These are phyloP conservation scores for Prorops nasuta DNA, from an alignment of 1,140 invertebrate genomes.

Conservation along the genomic window DNA sequence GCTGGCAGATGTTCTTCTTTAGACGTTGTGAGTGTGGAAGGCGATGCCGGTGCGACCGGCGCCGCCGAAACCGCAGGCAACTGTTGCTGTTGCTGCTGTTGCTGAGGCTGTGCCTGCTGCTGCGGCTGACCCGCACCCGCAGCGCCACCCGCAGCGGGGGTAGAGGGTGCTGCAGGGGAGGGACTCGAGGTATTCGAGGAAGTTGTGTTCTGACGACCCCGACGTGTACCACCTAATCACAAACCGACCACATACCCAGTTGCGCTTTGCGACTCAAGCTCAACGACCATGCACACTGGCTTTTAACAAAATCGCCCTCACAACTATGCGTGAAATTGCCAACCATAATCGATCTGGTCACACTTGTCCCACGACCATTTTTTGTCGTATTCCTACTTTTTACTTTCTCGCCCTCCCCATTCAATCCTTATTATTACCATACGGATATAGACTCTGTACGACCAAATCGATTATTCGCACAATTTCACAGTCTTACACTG, in stretches of 20 bases:
- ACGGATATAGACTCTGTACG: too few species aligned
- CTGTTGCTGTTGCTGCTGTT: slow-evolving; percentile 15
- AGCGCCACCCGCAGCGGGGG: slow-evolving; percentile 28
- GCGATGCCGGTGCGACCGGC: slow-evolving; percentile 42
- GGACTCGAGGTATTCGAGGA: slow-evolving; percentile 48
- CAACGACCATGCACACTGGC: slow-evolving; percentile 48
- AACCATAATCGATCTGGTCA: too few species aligned
- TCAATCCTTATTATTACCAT: too few species aligned
- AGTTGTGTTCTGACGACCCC: slow-evolving; percentile 53
- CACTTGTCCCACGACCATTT: too few species aligned
- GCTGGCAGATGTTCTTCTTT: slow-evolving; percentile 44
- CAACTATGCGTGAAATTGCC: too few species aligned
- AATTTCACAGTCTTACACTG: slow-evolving; percentile 19
- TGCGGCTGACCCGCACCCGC: slow-evolving; percentile 11
- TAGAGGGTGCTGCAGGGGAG: slow-evolving; percentile 36
- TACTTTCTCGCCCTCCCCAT: too few species aligned
- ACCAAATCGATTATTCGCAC: slow-evolving; percentile 33
- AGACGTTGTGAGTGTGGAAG: slow-evolving; percentile 26
- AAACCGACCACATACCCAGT: slow-evolving; percentile 58
- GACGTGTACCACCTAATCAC: slow-evolving; percentile 57
- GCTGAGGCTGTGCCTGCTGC: neutral
- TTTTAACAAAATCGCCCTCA: slow-evolving; percentile 1
- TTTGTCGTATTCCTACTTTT: too few species aligned
- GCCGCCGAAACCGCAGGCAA: slow-evolving; percentile 31
- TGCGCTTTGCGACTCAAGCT: slow-evolving; percentile 51